A percentile compares a stretch with the other conserved stretches of the same genome.
Conservation (phyloP, 2,888 invertebrate genomes). For the Drosophila paranaensis region DNA sequence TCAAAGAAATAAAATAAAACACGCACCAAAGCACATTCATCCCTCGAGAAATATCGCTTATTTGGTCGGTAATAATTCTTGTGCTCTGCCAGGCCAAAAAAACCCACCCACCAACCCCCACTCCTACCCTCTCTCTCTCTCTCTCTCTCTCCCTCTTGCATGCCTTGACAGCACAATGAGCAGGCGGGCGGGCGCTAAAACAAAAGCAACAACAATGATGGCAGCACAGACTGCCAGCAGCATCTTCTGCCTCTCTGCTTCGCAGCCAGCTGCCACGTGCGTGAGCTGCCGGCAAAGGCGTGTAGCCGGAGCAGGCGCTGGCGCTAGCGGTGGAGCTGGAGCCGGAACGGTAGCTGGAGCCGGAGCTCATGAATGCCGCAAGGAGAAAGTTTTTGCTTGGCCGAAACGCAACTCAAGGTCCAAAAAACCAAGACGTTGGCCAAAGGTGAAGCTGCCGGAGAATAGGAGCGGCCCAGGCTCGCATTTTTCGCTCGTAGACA, state of each 20-base stretch:
- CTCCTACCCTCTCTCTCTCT: neutral
- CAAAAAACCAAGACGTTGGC: slow-evolving; percentile 40
- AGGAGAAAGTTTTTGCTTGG: slow-evolving; percentile 79
- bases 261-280: slow-evolving; percentile 58
- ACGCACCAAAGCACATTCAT: slow-evolving; percentile 84
- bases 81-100: slow-evolving; percentile 59
- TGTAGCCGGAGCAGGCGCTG: slow-evolving; percentile 34
- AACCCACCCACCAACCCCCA: slow-evolving; percentile 11
- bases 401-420: slow-evolving; percentile 49
- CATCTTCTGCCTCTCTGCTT: slow-evolving; percentile 48
- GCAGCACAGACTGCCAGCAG: slow-evolving; percentile 42
- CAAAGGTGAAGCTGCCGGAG: slow-evolving; percentile 49
- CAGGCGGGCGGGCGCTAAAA: slow-evolving; percentile 41
- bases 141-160: slow-evolving; percentile 4
- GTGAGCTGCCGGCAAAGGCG: slow-evolving; percentile 55
- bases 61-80: slow-evolving; percentile 84
- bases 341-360: neutral
- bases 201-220: slow-evolving; percentile 55
- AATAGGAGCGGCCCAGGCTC: slow-evolving; percentile 55
- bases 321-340: slow-evolving; percentile 8
- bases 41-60: slow-evolving; percentile 84
- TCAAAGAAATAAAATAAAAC: slow-evolving; percentile 84
- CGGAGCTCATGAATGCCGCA: slow-evolving; percentile 69
- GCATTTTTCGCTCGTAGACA: slow-evolving; percentile 83
- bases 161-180: slow-evolving; percentile 50